A percentile compares a stretch with the other conserved stretches of the same genome.
Evolutionary conservation across 2,888 invertebrate genomes (phyloP).

Genomic region (Netelia fuscicornis): DNA sequence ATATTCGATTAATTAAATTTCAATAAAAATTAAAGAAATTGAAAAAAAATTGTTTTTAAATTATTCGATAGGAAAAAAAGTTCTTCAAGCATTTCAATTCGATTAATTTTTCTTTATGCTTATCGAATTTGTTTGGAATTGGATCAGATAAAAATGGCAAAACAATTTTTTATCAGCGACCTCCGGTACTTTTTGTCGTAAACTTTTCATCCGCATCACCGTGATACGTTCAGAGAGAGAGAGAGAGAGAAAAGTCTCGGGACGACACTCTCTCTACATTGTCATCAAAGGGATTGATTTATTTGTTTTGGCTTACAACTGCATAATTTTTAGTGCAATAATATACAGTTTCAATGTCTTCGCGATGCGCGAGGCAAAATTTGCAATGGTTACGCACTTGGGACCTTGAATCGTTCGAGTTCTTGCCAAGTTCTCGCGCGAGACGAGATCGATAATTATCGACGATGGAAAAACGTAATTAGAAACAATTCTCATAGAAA

Average conservation of each 20-base stretch:
- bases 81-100: no score
- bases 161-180: background rate
- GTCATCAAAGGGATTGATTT: conserved; percentile 7
- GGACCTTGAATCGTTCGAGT: background rate
- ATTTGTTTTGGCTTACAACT: conserved; percentile 33
- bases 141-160: no score
- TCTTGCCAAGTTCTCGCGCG: background rate
- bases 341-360: background rate
- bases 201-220: conserved; percentile 7
- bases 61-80: no score
- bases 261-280: conserved; percentile 6
- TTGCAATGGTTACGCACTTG: background rate
- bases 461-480: no score
- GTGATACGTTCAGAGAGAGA: background rate
- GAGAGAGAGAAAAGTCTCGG: background rate
- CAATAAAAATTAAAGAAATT: no score
- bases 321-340: conserved; percentile 18
- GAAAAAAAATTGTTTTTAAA: no score
- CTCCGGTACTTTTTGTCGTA: background rate
- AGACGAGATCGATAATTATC: background rate
- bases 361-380: background rate
- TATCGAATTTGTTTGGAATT: no score
- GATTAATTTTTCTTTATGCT: no score
- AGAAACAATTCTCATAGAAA: background rate
- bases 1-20: no score